These are phyloP conservation scores for Pipistrellus pipistrellus DNA, from an alignment of 2,797 vertebrate genomes.

Conservation along the genomic window DNA sequence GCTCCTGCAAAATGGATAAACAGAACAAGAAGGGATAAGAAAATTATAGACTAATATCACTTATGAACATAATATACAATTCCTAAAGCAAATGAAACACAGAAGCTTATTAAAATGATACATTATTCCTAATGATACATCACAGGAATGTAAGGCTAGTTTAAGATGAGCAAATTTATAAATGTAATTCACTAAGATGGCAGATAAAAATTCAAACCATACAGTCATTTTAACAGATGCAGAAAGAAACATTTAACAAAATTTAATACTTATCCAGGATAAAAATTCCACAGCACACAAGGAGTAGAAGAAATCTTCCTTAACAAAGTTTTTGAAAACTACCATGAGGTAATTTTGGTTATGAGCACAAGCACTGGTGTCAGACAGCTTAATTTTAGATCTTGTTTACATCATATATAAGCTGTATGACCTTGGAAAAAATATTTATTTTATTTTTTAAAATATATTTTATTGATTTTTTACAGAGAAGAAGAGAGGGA, in stretches of 20 bases:
- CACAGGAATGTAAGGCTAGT: not conserved
- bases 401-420: constrained; percentile 18
- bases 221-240: constrained; percentile 29
- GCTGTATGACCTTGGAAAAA: constrained; percentile 5
- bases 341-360: not conserved
- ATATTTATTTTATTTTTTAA: not conserved
- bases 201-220: constrained; percentile 42
- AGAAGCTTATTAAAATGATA: constrained; percentile 49
- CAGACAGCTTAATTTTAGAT: not conserved
- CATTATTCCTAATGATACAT: not conserved
- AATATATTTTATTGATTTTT: too few relatives aligned
- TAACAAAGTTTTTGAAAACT: constrained; percentile 42
- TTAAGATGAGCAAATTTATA: constrained; percentile 44
- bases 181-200: constrained; percentile 6
- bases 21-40: not conserved
- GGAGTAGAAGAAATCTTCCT: constrained; percentile 18
- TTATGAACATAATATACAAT: constrained; percentile 36
- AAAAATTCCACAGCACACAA: constrained; percentile 13
- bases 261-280: not conserved
- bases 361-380: not conserved
- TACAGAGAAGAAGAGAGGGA: too few relatives aligned
- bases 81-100: constrained; percentile 38
- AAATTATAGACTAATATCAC: not conserved
- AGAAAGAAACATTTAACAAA: constrained; percentile 28
- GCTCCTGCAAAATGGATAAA: not conserved